Evolutionary conservation across 2,888 invertebrate genomes (phyloP).

Genomic region (Craniophora ligustri): DNA sequence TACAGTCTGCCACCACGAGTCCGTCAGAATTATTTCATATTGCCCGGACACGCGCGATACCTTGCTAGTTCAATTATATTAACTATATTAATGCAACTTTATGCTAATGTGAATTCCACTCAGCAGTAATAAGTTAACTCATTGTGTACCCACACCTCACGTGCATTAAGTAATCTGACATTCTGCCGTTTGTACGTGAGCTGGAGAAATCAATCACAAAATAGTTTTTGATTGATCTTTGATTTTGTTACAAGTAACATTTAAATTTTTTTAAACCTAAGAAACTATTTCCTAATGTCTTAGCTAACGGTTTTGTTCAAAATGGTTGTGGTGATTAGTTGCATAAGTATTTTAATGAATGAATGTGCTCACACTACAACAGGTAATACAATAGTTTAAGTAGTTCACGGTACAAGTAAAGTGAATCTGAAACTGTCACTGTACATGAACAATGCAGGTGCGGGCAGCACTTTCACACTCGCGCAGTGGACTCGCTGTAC

Average conservation of each 20-base stretch:
- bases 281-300: too few relatives aligned
- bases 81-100: conserved; percentile 30
- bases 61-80: conserved; percentile 30
- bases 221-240: conserved; percentile 30
- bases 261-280: too few relatives aligned
- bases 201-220: too few relatives aligned
- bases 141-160: conserved; percentile 19
- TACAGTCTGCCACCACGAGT: conserved; percentile 47
- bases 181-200: too few relatives aligned
- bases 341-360: conserved; percentile 9
- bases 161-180: conserved; percentile 25
- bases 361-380: conserved; percentile 21
- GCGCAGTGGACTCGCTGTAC: conserved; percentile 49
- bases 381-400: conserved; percentile 61
- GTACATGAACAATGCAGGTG: conserved; percentile 71
- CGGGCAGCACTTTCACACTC: conserved; percentile 82
- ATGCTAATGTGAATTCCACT: conserved; percentile 46
- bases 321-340: conserved; percentile 1
- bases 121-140: conserved; percentile 20
- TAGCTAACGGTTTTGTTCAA: too few relatives aligned
- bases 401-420: conserved; percentile 67
- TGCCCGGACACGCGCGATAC: conserved; percentile 51
- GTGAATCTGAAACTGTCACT: conserved; percentile 75
- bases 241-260: conserved; percentile 11
- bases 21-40: conserved; percentile 35